Evolutionary conservation across 2,113 vertebrate genomes (phyloP).

Genomic region (Callipepla squamata): DNA sequence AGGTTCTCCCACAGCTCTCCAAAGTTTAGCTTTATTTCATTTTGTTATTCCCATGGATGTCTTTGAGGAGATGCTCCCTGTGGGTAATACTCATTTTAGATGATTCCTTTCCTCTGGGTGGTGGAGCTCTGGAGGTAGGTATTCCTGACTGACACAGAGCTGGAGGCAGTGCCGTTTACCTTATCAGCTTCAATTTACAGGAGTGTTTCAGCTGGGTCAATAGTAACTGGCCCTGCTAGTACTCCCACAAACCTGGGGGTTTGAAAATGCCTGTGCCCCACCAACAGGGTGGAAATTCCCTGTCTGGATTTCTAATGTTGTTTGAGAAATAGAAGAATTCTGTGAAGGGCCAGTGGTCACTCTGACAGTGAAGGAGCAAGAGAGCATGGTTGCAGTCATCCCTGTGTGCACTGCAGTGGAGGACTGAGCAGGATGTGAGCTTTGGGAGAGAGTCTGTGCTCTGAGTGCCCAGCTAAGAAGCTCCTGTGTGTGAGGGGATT

Average conservation of each 20-base stretch:
- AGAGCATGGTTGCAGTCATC: background rate
- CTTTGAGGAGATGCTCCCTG: background rate
- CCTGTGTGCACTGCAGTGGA: fast-evolving
- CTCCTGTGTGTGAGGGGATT: background rate
- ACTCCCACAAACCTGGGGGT: fast-evolving
- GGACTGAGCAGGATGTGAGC: background rate
- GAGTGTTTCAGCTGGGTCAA: background rate
- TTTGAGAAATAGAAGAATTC: background rate
- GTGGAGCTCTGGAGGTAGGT: background rate
- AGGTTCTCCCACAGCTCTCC: background rate
- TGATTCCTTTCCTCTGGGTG: background rate
- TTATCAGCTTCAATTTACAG: background rate
- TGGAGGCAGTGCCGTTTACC: background rate
- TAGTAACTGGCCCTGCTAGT: background rate
- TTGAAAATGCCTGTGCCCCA: fast-evolving
- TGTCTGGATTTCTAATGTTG: background rate
- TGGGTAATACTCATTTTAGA: background rate
- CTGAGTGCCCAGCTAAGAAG: background rate
- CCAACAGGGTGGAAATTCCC: background rate
- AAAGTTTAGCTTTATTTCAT: background rate
- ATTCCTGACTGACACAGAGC: background rate
- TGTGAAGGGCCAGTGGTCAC: background rate
- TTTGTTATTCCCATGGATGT: background rate
- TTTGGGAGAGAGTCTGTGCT: background rate
- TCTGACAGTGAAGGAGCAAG: background rate